Evolutionary conservation across 2,113 vertebrate species (phyloP).

Genomic region (Protomyctophum bolini): DNA sequence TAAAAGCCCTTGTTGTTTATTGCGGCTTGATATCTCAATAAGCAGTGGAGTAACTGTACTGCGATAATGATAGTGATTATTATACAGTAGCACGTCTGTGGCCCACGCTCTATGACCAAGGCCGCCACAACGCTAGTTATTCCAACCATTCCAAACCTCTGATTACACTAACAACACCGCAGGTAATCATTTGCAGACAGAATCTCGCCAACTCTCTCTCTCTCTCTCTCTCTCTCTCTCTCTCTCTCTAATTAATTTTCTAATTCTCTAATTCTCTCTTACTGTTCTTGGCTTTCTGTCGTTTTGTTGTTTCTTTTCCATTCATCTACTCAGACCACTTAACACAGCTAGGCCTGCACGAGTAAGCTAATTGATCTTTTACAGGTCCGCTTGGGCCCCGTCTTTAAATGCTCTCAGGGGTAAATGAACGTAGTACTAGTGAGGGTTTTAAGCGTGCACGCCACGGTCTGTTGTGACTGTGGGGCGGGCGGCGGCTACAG

Average conservation of each 20-base stretch:
- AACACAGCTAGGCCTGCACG: too few relatives aligned
- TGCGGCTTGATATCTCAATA: conserved; percentile 79
- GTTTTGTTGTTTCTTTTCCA: conserved; percentile 3
- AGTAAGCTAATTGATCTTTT: too few relatives aligned
- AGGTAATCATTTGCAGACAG: conserved; percentile 68
- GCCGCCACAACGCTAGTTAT: conserved; percentile 61
- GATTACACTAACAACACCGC: conserved; percentile 79
- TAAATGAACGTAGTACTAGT: too few relatives aligned
- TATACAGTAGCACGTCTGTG: conserved; percentile 65
- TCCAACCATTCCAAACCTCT: conserved; percentile 69
- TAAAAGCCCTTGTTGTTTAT: conserved; percentile 81
- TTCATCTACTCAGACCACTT: too few relatives aligned
- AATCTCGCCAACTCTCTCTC: not conserved
- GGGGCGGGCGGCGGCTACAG: too few relatives aligned
- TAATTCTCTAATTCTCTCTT: conserved; percentile 28
- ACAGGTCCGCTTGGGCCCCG: too few relatives aligned
- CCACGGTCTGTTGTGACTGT: too few relatives aligned
- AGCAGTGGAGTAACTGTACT: conserved; percentile 66
- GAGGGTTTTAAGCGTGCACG: too few relatives aligned
- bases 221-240: not conserved
- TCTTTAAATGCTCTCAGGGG: too few relatives aligned
- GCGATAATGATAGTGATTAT: conserved; percentile 82
- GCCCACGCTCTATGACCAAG: conserved; percentile 63
- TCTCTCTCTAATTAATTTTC: conserved; percentile 6
- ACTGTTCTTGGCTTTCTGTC: conserved; percentile 4